Percentiles rank a stretch among this genome's conserved stretches.
phyloP scores from a whole-genome alignment of 2,113 vertebrate species.

The Ochotona princeps region DNA sequence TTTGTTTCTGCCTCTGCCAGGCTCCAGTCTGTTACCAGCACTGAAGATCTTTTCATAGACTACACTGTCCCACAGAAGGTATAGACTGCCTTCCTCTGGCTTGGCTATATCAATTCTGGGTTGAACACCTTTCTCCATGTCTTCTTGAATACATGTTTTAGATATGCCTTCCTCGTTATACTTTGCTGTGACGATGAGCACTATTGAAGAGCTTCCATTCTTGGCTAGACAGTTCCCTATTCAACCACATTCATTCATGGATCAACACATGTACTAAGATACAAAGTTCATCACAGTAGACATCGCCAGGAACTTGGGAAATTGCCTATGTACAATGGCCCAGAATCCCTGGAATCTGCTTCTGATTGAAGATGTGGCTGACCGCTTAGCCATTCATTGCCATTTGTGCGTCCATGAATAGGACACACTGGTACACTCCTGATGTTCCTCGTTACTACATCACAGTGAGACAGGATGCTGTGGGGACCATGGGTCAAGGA shows the following conservation, averaged over 20 bases:
- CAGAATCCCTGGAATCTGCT: no score
- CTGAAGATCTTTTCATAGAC: slow-evolving; percentile 97
- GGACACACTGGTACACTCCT: no score
- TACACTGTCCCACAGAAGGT: slow-evolving; percentile 94
- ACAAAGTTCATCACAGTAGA: no score
- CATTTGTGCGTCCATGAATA: no score
- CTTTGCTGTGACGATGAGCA: slow-evolving; percentile 96
- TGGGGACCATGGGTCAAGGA: no score
- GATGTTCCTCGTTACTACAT: no score
- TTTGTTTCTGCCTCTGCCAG: slow-evolving; percentile 99
- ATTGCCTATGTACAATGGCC: no score
- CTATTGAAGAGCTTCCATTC: slow-evolving; percentile 93
- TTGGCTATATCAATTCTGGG: slow-evolving; percentile 99
- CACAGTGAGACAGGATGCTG: no score
- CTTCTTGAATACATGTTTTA: slow-evolving; percentile 99
- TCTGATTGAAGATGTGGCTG: no score
- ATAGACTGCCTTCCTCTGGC: slow-evolving; percentile 97
- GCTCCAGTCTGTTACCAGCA: slow-evolving; percentile 96
- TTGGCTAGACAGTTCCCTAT: slow-evolving; percentile 90
- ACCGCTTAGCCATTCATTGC: no score
- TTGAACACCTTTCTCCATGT: slow-evolving; percentile 99
- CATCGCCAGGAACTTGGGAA: no score
- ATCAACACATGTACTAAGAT: slow-evolving; percentile 97
- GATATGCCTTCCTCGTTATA: slow-evolving; percentile 99
- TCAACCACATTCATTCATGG: slow-evolving; percentile 96